phyloP scores from a whole-genome alignment of 2,888 invertebrate species.

The Allacma fusca region DNA sequence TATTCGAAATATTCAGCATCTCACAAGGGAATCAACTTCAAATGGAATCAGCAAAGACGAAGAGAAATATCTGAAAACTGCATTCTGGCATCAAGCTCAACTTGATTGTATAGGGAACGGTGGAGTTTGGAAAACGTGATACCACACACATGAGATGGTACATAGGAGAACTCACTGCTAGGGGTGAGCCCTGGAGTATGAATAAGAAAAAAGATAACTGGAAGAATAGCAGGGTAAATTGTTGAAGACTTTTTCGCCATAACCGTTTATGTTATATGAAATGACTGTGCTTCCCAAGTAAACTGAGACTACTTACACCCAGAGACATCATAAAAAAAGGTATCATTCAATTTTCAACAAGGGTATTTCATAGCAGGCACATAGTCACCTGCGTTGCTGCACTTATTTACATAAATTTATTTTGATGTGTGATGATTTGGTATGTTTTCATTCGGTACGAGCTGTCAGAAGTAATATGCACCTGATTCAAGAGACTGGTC shows the following conservation, averaged over 20 bases:
- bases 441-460: conserved; percentile 33
- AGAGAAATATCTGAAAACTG: conserved; percentile 19
- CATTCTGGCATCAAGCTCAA: neutral
- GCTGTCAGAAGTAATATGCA: conserved; percentile 34
- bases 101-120: neutral
- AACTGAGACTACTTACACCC: neutral
- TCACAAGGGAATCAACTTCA: conserved; percentile 24
- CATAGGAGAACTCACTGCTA: neutral
- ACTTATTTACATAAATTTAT: conserved; percentile 3
- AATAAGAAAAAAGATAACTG: conserved; percentile 3
- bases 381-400: neutral
- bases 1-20: conserved; percentile 9
- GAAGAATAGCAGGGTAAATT: neutral
- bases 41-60: conserved; percentile 24
- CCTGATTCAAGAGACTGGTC: conserved; percentile 22
- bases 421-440: conserved; percentile 16
- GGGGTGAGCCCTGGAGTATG: neutral
- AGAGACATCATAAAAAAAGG: neutral
- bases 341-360: neutral
- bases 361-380: neutral
- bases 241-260: too few species aligned
- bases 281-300: neutral
- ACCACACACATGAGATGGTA: neutral
- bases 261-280: neutral
- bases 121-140: neutral